Evolutionary conservation across 2,888 invertebrate genomes (phyloP).

Genomic region (Hecatera dysodea): DNA sequence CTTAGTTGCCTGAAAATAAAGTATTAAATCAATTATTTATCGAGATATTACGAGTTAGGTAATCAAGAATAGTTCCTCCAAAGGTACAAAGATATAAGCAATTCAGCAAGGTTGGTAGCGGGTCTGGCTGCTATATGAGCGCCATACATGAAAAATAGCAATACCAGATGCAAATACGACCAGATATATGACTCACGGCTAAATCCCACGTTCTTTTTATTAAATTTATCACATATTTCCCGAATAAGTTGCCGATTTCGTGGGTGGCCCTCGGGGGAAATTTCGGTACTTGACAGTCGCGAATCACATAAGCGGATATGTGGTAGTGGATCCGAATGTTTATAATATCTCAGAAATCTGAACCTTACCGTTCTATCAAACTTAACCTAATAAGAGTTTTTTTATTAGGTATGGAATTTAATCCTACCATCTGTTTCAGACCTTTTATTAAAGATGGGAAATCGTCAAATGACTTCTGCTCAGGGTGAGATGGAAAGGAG

Average conservation of each 20-base stretch:
- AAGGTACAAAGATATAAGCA: background rate
- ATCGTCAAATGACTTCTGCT: too few relatives aligned
- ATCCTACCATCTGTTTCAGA: background rate
- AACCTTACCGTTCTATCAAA: background rate
- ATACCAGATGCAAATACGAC: constrained; percentile 15
- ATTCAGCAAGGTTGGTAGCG: background rate
- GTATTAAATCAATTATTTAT: too few relatives aligned
- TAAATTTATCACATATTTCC: constrained; percentile 55
- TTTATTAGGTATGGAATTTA: background rate
- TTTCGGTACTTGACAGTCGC: constrained; percentile 38
- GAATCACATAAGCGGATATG: constrained; percentile 18
- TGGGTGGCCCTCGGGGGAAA: constrained; percentile 60
- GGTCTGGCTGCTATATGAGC: background rate
- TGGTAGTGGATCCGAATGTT: constrained; percentile 38
- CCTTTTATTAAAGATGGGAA: too few relatives aligned
- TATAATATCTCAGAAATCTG: constrained; percentile 11
- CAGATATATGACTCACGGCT: background rate
- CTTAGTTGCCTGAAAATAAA: too few relatives aligned
- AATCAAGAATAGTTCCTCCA: background rate
- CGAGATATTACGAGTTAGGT: too few relatives aligned
- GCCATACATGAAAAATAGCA: constrained; percentile 14
- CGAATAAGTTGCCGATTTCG: constrained; percentile 56
- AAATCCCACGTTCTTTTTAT: constrained; percentile 44
- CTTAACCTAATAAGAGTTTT: background rate
- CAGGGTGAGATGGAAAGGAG: too few relatives aligned